These are phyloP conservation scores for Tachina grossa DNA, from an alignment of 2,888 invertebrate species.

Conservation along the genomic window DNA sequence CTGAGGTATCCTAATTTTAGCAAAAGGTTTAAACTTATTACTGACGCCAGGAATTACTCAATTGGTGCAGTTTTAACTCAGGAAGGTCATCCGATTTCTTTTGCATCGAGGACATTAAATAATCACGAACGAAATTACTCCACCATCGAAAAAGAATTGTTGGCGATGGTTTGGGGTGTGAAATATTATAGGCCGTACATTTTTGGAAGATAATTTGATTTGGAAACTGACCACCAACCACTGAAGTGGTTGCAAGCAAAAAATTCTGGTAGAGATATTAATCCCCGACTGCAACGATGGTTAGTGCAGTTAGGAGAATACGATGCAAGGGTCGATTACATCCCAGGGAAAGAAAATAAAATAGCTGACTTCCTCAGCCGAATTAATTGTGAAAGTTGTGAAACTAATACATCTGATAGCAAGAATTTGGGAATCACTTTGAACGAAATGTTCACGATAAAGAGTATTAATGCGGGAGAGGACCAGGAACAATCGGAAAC, in stretches of 20 bases:
- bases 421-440: background rate
- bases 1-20: conserved; percentile 25
- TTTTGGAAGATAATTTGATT: conserved; percentile 74
- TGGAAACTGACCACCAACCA: conserved; percentile 54
- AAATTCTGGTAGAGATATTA: conserved; percentile 60
- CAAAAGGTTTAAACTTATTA: conserved; percentile 21
- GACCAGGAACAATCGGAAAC: background rate
- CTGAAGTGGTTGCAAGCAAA: conserved; percentile 62
- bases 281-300: conserved; percentile 63
- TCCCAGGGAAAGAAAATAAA: conserved; percentile 68
- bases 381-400: conserved; percentile 54
- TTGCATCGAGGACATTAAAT: background rate
- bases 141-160: conserved; percentile 59
- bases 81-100: conserved; percentile 63
- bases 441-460: background rate
- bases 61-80: conserved; percentile 49
- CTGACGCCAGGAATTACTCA: conserved; percentile 23
- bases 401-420: conserved; percentile 17
- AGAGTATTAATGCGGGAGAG: conserved; percentile 14
- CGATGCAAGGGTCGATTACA: conserved; percentile 62
- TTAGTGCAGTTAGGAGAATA: conserved; percentile 66
- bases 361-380: conserved; percentile 60
- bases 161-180: conserved; percentile 51
- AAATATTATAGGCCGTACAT: conserved; percentile 79
- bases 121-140: no score